phyloP scores from a whole-genome alignment of 2,888 invertebrate genomes.

The Latheticus oryzae region DNA sequence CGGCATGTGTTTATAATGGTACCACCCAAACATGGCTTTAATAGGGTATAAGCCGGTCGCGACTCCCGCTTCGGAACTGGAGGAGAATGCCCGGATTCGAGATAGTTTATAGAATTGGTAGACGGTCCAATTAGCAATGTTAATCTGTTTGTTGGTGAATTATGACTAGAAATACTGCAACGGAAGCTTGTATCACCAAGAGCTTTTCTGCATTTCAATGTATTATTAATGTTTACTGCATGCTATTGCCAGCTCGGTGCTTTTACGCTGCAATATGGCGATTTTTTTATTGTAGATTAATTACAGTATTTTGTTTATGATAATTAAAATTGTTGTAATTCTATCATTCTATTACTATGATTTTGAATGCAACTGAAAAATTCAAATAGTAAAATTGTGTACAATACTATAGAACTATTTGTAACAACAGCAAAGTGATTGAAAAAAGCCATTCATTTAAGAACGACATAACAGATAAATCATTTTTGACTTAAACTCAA shows the following conservation, averaged over 20 bases:
- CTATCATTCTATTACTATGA: too few species aligned
- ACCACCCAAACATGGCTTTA: conserved; percentile 32
- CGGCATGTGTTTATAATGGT: conserved; percentile 37
- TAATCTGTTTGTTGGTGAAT: conserved; percentile 34
- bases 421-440: too few species aligned
- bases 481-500: too few species aligned
- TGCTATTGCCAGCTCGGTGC: conserved; percentile 1
- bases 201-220: conserved; percentile 18
- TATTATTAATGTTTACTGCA: conserved; percentile 30
- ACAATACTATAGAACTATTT: too few species aligned
- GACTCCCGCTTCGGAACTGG: conserved; percentile 23
- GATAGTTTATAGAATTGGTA: conserved; percentile 39
- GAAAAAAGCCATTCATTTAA: too few species aligned
- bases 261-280: too few species aligned
- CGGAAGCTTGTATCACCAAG: conserved; percentile 15
- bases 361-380: too few species aligned
- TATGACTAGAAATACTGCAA: conserved; percentile 30
- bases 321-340: too few species aligned
- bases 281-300: too few species aligned
- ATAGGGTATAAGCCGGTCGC: conserved; percentile 25
- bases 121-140: conserved; percentile 39
- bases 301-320: too few species aligned
- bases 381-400: too few species aligned
- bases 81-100: conserved; percentile 34
- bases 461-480: too few species aligned